phyloP scores from a whole-genome alignment of 2,113 vertebrate genomes.

The Eolophus roseicapilla region DNA sequence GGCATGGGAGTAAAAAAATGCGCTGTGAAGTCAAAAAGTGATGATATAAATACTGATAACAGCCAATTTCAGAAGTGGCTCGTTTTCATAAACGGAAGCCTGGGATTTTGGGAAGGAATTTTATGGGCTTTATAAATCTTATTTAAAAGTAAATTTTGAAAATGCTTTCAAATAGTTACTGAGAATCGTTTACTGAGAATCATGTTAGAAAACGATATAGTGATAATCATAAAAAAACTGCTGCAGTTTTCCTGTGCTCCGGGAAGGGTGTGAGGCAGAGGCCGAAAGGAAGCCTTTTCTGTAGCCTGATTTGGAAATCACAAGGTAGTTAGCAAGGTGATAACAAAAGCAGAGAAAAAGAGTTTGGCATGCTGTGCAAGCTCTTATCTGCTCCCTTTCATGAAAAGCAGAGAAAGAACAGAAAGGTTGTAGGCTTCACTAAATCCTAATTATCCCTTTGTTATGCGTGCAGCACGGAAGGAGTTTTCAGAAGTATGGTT shows the following conservation, averaged over 20 bases:
- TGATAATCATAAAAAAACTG: background rate
- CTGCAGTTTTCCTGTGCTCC: background rate
- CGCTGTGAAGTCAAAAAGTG: background rate
- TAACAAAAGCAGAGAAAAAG: background rate
- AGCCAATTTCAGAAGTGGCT: background rate
- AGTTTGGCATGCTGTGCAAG: background rate
- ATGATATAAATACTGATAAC: background rate
- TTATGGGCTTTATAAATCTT: background rate
- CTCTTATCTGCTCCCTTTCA: background rate
- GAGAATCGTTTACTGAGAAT: background rate
- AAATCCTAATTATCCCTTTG: background rate
- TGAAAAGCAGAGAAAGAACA: background rate
- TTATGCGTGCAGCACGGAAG: background rate
- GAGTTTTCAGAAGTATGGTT: rapidly evolving
- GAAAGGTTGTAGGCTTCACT: background rate
- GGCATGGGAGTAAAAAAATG: background rate
- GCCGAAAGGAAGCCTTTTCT: background rate
- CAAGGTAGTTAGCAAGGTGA: background rate
- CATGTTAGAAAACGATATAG: background rate
- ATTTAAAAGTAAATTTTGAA: background rate
- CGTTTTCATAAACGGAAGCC: background rate
- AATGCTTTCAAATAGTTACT: background rate
- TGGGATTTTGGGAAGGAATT: background rate
- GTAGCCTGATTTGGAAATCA: background rate
- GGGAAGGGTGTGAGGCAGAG: background rate